These are phyloP conservation scores for Speoplatyrhinus poulsoni DNA, from an alignment of 2,113 vertebrate genomes.

Conservation along the genomic window DNA sequence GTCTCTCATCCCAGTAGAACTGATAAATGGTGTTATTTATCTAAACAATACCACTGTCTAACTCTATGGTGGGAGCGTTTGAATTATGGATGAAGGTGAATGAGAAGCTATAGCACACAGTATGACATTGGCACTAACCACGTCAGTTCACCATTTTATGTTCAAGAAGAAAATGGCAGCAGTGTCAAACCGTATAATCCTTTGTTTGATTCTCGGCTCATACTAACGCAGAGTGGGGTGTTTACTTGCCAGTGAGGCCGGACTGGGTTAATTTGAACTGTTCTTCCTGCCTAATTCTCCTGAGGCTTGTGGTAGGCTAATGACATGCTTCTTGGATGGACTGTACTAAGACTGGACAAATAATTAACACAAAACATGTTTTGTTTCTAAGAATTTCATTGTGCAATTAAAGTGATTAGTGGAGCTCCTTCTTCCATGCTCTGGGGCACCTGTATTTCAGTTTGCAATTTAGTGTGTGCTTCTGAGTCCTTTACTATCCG, in stretches of 20 bases:
- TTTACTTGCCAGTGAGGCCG: slow-evolving; percentile 57
- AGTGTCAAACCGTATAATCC: slow-evolving; percentile 46
- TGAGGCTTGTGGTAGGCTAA: slow-evolving; percentile 57
- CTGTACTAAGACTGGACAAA: slow-evolving; percentile 34
- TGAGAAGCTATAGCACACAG: slow-evolving; percentile 65
- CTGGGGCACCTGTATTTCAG: too few relatives aligned
- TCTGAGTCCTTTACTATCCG: too few relatives aligned
- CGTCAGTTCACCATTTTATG: slow-evolving; percentile 42
- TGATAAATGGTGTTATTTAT: slow-evolving; percentile 77
- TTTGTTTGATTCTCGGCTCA: slow-evolving; percentile 39
- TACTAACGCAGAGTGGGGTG: slow-evolving; percentile 51
- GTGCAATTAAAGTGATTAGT: slow-evolving; percentile 24
- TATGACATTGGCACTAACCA: slow-evolving; percentile 58
- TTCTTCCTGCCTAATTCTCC: slow-evolving; percentile 50
- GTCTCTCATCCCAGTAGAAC: slow-evolving; percentile 54
- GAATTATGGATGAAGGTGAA: slow-evolving; percentile 78
- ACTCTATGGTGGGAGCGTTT: slow-evolving; percentile 54
- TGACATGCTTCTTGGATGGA: slow-evolving; percentile 56
- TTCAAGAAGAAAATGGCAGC: slow-evolving; percentile 43
- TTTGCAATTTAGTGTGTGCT: too few relatives aligned
- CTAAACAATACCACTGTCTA: slow-evolving; percentile 68
- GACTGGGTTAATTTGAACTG: slow-evolving; percentile 62
- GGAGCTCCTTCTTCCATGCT: not conserved
- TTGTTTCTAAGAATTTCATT: slow-evolving; percentile 38
- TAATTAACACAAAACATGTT: slow-evolving; percentile 39